Evolutionary conservation across 2,797 vertebrate genomes (phyloP), one percentile per base, ranked within the genome.

Genomic region (Cuniculus paca): DNA sequence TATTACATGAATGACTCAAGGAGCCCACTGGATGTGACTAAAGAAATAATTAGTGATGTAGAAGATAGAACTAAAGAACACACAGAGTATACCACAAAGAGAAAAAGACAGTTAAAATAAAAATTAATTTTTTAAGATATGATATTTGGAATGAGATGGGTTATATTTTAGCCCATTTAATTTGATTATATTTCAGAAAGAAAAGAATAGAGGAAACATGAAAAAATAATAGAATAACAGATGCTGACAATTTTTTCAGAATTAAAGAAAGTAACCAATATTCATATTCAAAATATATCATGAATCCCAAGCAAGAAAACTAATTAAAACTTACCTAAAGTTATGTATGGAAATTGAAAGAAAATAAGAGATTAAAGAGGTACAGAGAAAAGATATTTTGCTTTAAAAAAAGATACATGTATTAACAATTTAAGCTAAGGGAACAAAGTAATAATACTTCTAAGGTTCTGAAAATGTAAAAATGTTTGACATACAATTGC

Each of bases 11-110:
- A 50, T 75, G 31, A 12, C 20, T 87, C 50, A 65, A 75, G 31
- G 26, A 17, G 2, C 31, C 36, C 19, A 88, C 10, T 90, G 31
- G 19, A 86, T 5, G 81, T 48, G 14, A 39, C 17, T 70, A 20
- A 86, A 92, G 31, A 90, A 81, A 80, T 26, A 75, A 84, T 56
- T 54, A 85, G 39, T 91, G 28, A 70, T 58, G 61, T 91, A 85
- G 68, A 94, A 90, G 54, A 24, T 60, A 58, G 19, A 79, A 65
- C 5, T 90, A 68, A 88, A 92, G 54, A 92, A 79, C 13, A 88
- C 5, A 10, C 63, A 84, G 60, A 70, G 42, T 36, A 13, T 2
- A 95, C 28, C 13, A 77, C 34, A 75, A 28, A 70, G 20, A 84
- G 48, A 52, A 61, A 78, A 58, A 26, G 39, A 50, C 26, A 70